Evolutionary conservation across 1,140 invertebrate genomes (phyloP), one percentile per base, ranked within the genome.

Genomic region (Trichomalopsis sarcophagae): DNA sequence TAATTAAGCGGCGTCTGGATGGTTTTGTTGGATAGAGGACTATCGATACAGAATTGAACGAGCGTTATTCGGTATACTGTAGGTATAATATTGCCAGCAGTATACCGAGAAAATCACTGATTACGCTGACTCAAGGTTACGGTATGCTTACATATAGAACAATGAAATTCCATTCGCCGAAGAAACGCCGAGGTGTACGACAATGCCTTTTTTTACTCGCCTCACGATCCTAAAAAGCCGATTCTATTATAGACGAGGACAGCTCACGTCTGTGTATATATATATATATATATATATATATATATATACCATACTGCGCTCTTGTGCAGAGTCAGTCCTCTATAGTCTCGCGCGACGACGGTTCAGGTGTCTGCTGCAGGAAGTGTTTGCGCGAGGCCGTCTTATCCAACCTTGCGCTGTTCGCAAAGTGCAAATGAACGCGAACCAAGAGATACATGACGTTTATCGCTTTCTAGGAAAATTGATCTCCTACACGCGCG

Each of bases 341-440:
- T 6, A 7, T 17, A 62, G 17, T n/a, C 55, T n/a, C 21, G 74
- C 40, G 40, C 40, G 2, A 40, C 40, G 36, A 47, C 30, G 40
- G 36, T 21, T 76, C 74, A 76, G 40, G 74, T 76, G 40, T 40
- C 74, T n/a, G 36, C 10, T 40, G 30, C 74, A 76, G 40, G 74
- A 76, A 76, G 36, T 21, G 40, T 40, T 76, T 44, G 11, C 40
- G 40, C 27, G n/a, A 30, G 77, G 50, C 77, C 21, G 13, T 55
- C 7, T 66, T 62, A 36, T 79, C 33, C 27, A 79, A 66, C 77
- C 77, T 79, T 78, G 44, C n/a, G 33, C 17, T 1, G 11, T 27
- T 11, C 27, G 27, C 74, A 76, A 44, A 76, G 74, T 76, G 74
- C 40, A 76, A 76, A 76, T 47, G n/a, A 76, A 47, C 74, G 23